Evolutionary conservation across 2,113 vertebrate species (phyloP), one percentile per base, ranked within the genome.

Genomic region (Recurvirostra avosetta): DNA sequence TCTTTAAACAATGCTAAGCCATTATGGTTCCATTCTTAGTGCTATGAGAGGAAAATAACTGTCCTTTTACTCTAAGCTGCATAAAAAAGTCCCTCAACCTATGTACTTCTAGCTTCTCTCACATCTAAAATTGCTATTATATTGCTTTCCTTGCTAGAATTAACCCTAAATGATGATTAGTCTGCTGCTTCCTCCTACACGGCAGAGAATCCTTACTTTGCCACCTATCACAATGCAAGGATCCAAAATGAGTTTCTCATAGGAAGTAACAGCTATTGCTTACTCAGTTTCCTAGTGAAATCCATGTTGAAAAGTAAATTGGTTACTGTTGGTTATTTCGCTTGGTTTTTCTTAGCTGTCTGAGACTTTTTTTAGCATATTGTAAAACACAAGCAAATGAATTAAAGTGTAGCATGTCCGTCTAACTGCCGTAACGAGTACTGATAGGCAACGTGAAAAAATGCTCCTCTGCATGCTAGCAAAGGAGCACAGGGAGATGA

Each of bases 1-100:
- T 92, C 75, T 96, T 98, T 98, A 97, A 97, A 96, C 91, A 97
- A 96, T 73, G 87, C 52, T 96, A 94, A 93, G 63, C n/a, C 83
- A 94, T 87, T 95, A 94, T 34, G 63, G 50, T 82, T 96, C 72
- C 52, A 93, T 83, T 92, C 81, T 81, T 27, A 73, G 50, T 56
- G 50, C 38, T 84, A 41, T 50, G 56, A 94, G 63, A 95, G 80
- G 82, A 97, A 85, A 96, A 94, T 85, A 59, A 75, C 78, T 94
- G 50, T 87, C 65, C 63, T 95, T 95, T 82, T 55, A 94, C 78
- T 86, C n/a, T 49, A 86, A 73, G 65, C 66, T 89, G 76, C 36
- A 63, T 56, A 92, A 96, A 96, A 82, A 80, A 63, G 38, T 70
- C 80, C 12, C 47, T 88, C 29, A 45, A 68, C 56, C 70, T 76